These are phyloP conservation scores for Plebejus melissa DNA, from an alignment of 2,888 invertebrate species.

Conservation along the genomic window DNA sequence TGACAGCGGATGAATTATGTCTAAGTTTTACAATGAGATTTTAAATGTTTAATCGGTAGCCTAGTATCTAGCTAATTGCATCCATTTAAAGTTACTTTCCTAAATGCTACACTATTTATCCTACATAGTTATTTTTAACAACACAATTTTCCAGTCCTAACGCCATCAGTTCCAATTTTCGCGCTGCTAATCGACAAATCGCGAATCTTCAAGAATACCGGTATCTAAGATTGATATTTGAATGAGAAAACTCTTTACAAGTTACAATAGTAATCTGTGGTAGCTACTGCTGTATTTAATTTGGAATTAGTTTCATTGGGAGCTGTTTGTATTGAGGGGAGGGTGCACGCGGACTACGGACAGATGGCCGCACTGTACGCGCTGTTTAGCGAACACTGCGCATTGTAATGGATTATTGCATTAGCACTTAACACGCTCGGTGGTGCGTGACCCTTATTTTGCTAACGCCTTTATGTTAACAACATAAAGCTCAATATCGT, in stretches of 20 bases:
- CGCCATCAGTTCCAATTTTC: neutral
- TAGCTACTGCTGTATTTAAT: conserved; percentile 11
- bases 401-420: conserved; percentile 79
- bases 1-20: too few relatives aligned
- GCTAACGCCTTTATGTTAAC: conserved; percentile 56
- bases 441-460: conserved; percentile 53
- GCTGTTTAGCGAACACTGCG: conserved; percentile 75
- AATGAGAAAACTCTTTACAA: neutral
- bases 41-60: too few relatives aligned
- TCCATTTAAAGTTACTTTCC: too few relatives aligned
- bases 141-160: neutral
- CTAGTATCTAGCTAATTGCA: too few relatives aligned
- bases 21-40: too few relatives aligned
- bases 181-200: neutral
- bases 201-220: neutral
- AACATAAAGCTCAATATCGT: neutral
- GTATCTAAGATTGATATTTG: neutral
- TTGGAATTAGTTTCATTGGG: conserved; percentile 26
- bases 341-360: conserved; percentile 69
- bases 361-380: conserved; percentile 75
- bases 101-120: too few relatives aligned
- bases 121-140: neutral
- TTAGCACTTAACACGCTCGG: conserved; percentile 77
- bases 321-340: conserved; percentile 70
- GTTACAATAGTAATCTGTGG: neutral